These are phyloP conservation scores for Bubo scandiacus DNA, from an alignment of 2,113 vertebrate species.

Conservation along the genomic window DNA sequence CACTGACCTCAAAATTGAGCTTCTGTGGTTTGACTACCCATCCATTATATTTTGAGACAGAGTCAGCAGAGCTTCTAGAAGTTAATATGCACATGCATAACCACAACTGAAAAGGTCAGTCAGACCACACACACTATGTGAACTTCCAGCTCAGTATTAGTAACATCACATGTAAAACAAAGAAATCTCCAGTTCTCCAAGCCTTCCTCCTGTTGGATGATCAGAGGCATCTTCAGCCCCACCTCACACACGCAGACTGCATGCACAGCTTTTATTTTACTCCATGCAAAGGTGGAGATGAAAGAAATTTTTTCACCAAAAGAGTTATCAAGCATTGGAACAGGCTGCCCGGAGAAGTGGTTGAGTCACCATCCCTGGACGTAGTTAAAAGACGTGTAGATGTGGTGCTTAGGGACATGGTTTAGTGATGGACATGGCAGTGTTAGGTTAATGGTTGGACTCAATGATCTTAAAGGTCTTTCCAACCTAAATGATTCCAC, in stretches of 20 bases:
- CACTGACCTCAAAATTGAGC: conserved; percentile 43
- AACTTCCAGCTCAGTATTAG: background rate
- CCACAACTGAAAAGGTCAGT: conserved; percentile 36
- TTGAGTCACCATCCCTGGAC: background rate
- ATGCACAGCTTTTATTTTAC: background rate
- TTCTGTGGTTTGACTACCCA: conserved; percentile 59
- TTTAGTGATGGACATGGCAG: background rate
- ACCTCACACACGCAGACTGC: background rate
- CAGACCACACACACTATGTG: background rate
- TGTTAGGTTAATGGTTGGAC: background rate
- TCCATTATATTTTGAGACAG: conserved; percentile 16
- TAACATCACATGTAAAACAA: background rate
- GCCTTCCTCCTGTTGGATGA: background rate
- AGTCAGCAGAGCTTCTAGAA: conserved; percentile 22
- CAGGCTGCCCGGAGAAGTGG: background rate
- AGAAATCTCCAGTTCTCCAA: background rate
- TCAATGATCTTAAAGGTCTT: background rate
- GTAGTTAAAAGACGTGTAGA: background rate
- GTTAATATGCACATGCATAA: background rate
- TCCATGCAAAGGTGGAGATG: background rate
- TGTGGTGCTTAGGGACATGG: background rate
- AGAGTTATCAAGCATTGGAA: no score
- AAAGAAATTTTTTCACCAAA: background rate
- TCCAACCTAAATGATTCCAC: background rate
- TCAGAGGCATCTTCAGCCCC: background rate